Evolutionary conservation across 2,113 vertebrate species (phyloP).

Genomic region (Actenoides lindsayi): DNA sequence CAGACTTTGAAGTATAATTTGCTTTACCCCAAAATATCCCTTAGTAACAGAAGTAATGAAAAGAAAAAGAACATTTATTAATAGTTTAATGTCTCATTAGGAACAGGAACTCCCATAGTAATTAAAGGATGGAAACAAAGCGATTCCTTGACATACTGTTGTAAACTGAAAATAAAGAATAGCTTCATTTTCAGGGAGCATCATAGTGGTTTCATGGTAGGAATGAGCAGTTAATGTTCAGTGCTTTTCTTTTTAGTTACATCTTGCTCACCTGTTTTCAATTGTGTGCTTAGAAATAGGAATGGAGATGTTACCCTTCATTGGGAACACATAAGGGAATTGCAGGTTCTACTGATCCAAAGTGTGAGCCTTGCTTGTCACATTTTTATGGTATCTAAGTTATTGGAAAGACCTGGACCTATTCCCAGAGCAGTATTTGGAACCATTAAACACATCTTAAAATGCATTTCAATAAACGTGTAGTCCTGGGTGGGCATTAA

Average conservation of each 20-base stretch:
- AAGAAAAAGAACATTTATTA: not conserved
- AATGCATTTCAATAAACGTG: not conserved
- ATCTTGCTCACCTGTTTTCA: not conserved
- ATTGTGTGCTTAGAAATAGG: not conserved
- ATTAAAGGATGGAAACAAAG: not conserved
- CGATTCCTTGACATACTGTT: not conserved
- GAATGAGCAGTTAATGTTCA: not conserved
- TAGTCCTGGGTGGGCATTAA: not conserved
- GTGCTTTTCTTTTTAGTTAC: not conserved
- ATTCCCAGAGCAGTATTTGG: not conserved
- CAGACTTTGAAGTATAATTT: not conserved
- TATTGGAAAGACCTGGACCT: not conserved
- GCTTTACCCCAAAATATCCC: not conserved
- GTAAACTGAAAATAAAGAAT: not conserved
- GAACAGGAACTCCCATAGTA: not conserved
- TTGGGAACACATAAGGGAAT: rapidly evolving
- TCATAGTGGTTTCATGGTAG: not conserved
- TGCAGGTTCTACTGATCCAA: not conserved
- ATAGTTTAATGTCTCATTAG: not conserved
- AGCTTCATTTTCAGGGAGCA: not conserved
- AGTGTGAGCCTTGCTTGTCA: not conserved
- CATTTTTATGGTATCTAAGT: not conserved
- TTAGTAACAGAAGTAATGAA: not conserved
- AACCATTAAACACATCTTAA: not conserved
- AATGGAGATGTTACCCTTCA: not conserved